Percentiles rank a stretch among this genome's conserved stretches.
These are phyloP conservation scores for Globicephala melas DNA, from an alignment of 2,113 vertebrate genomes.

Conservation along the genomic window DNA sequence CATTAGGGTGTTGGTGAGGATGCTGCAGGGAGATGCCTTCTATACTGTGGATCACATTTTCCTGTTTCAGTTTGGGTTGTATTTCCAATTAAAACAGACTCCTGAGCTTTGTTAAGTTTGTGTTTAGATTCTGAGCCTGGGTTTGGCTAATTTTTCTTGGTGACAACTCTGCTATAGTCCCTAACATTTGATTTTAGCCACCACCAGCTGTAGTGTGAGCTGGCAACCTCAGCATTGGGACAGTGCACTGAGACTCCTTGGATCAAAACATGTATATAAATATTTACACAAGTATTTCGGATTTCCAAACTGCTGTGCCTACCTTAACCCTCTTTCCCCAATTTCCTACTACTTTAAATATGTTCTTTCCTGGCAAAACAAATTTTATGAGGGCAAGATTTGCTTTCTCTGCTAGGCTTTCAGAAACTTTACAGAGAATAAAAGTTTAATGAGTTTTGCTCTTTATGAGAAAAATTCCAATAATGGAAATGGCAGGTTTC, in stretches of 20 bases:
- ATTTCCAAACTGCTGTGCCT: neutral
- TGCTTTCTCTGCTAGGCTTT: slow-evolving; percentile 18
- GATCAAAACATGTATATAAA: neutral
- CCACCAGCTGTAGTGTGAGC: too few species aligned
- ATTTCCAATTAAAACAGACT: neutral
- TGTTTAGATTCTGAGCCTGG: neutral
- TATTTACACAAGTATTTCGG: neutral
- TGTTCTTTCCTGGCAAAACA: neutral
- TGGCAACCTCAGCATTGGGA: neutral
- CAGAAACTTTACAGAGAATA: slow-evolving; percentile 51
- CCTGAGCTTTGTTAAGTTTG: neutral
- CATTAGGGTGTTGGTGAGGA: neutral
- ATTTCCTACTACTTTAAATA: neutral
- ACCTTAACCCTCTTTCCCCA: neutral
- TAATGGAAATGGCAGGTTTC: slow-evolving; percentile 70
- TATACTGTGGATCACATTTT: neutral
- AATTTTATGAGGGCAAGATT: neutral
- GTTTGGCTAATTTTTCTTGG: neutral
- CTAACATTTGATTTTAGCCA: neutral
- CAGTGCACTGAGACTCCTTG: neutral
- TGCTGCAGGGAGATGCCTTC: neutral
- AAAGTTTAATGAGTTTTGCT: slow-evolving; percentile 54
- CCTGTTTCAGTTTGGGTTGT: neutral
- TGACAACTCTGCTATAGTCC: neutral
- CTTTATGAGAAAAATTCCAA: slow-evolving; percentile 59